These are phyloP conservation scores for Ptiloglossa arizonensis DNA, from an alignment of 1,140 invertebrate genomes.

Conservation along the genomic window DNA sequence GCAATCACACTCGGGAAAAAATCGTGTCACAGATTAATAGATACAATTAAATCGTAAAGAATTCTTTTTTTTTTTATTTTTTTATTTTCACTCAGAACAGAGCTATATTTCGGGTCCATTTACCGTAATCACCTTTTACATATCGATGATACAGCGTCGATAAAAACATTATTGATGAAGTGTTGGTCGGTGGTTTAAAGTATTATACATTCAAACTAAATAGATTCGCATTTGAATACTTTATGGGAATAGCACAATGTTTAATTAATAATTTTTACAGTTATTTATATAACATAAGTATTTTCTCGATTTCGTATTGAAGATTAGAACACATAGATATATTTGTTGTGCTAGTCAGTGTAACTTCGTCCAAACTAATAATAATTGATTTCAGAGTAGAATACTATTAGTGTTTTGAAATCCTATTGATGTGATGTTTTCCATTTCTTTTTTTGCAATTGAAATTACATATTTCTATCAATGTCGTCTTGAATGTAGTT, in stretches of 20 bases:
- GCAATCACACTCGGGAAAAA: too few species aligned
- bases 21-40: too few species aligned
- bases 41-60: too few species aligned
- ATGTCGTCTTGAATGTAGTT: constrained; percentile 77
- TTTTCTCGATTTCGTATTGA: neutral
- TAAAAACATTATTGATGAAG: neutral
- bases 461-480: constrained; percentile 70
- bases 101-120: too few species aligned
- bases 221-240: neutral
- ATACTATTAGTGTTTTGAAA: constrained; percentile 73
- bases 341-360: constrained; percentile 53
- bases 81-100: too few species aligned
- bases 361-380: constrained; percentile 51
- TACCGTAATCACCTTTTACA: too few species aligned
- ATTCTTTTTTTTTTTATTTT: too few species aligned
- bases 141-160: neutral
- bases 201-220: neutral
- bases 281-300: neutral
- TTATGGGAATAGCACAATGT: neutral
- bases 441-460: constrained; percentile 56
- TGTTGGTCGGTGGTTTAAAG: neutral
- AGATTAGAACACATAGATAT: constrained; percentile 22
- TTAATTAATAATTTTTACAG: neutral
- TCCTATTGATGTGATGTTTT: constrained; percentile 77
- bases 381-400: constrained; percentile 68